Evolutionary conservation across 2,888 invertebrate genomes (phyloP).

Genomic region (Hypselothyrea guttata): DNA sequence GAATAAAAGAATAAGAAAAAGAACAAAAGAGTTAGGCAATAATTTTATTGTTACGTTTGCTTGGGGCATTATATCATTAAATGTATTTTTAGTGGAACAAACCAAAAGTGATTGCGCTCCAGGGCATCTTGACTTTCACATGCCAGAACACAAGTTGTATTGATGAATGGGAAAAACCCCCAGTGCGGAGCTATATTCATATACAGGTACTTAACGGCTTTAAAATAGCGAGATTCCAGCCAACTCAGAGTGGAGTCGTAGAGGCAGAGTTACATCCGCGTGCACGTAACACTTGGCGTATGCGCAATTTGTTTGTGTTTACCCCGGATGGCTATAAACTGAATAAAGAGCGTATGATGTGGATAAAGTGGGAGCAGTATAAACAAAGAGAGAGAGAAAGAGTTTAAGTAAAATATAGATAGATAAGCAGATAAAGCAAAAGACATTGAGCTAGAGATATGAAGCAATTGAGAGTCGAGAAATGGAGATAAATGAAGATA

Average conservation of each 20-base stretch:
- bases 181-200: conserved; percentile 30
- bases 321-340: not conserved
- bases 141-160: conserved; percentile 49
- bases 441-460: too few species aligned
- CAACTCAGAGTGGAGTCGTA: too few species aligned
- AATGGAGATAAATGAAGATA: too few species aligned
- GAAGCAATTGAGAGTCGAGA: too few species aligned
- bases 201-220: conserved; percentile 10
- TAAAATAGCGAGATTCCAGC: conserved; percentile 25
- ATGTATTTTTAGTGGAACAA: conserved; percentile 23
- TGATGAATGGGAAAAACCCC: conserved; percentile 45
- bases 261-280: conserved; percentile 53
- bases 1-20: conserved; percentile 2
- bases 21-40: not conserved
- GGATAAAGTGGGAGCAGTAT: not conserved
- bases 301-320: conserved; percentile 45
- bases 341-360: not conserved
- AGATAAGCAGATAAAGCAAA: too few species aligned
- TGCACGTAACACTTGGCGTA: conserved; percentile 43
- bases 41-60: conserved; percentile 1
- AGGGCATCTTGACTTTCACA: conserved; percentile 62
- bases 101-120: conserved; percentile 29
- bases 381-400: too few species aligned
- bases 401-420: too few species aligned
- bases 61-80: conserved; percentile 23